These are phyloP conservation scores for Parnassius glacialis DNA, from an alignment of 2,888 invertebrate genomes.

Conservation along the genomic window DNA sequence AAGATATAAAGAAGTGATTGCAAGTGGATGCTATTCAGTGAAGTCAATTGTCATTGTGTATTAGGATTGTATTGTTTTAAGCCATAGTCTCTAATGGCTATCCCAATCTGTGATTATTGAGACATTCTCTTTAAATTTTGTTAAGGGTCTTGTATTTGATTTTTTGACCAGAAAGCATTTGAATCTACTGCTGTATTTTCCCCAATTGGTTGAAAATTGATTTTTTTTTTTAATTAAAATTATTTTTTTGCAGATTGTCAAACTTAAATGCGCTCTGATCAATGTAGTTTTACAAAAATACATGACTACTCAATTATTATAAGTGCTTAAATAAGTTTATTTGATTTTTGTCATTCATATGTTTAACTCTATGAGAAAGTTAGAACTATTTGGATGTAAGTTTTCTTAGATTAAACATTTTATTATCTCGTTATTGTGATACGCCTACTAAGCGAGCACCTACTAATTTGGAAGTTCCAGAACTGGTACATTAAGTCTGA, in stretches of 20 bases:
- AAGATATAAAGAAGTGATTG: conserved; percentile 44
- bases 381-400: conserved; percentile 2
- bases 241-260: too few species aligned
- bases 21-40: not conserved
- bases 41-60: not conserved
- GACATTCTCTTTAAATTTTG: conserved; percentile 6
- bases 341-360: too few species aligned
- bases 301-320: too few species aligned
- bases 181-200: not conserved
- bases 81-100: not conserved
- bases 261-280: too few species aligned
- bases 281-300: too few species aligned
- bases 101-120: conserved; percentile 6
- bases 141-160: not conserved
- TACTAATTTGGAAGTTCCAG: not conserved
- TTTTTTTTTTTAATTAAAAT: too few species aligned
- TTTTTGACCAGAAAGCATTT: conserved; percentile 10
- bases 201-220: too few species aligned
- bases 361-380: not conserved
- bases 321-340: too few species aligned
- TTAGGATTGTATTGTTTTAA: conserved; percentile 17
- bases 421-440: not conserved
- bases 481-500: conserved; percentile 13
- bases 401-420: not conserved
- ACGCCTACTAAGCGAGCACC: not conserved